Percentiles rank a stretch among this genome's conserved stretches.
Evolutionary conservation across 2,113 vertebrate genomes (phyloP).

Genomic region (Patagioenas fasciata): DNA sequence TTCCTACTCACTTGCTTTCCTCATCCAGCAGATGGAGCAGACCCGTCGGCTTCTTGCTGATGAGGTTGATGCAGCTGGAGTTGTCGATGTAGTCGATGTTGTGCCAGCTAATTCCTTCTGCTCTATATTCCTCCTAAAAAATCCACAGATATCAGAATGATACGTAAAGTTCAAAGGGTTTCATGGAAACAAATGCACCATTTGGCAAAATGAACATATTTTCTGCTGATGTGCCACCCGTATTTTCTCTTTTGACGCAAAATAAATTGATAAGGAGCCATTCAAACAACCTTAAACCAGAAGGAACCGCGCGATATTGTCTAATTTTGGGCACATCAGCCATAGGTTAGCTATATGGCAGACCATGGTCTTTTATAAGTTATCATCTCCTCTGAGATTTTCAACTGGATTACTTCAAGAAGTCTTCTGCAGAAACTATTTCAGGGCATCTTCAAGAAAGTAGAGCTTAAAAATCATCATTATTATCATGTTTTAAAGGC

Average conservation of each 20-base stretch:
- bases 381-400: not conserved
- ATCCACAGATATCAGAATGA: not conserved
- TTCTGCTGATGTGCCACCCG: not conserved
- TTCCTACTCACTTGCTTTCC: conserved; percentile 95
- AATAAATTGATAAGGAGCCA: not conserved
- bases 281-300: not conserved
- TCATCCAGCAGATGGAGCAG: conserved; percentile 97
- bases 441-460: not conserved
- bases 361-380: not conserved
- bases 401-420: not conserved
- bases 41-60: conserved; percentile 98
- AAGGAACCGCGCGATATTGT: accelerated
- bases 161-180: not conserved
- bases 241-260: not conserved
- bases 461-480: not conserved
- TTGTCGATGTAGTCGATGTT: conserved; percentile 99
- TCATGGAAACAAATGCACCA: accelerated
- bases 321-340: not conserved
- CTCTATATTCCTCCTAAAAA: conserved; percentile 92
- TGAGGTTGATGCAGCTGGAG: conserved; percentile 93
- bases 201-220: not conserved
- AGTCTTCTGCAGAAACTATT: not conserved
- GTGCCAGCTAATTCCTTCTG: conserved; percentile 95
- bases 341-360: accelerated
- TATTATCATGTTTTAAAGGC: not conserved